phyloP scores from a whole-genome alignment of 2,888 invertebrate species.

The Chrysodeixis includens region DNA sequence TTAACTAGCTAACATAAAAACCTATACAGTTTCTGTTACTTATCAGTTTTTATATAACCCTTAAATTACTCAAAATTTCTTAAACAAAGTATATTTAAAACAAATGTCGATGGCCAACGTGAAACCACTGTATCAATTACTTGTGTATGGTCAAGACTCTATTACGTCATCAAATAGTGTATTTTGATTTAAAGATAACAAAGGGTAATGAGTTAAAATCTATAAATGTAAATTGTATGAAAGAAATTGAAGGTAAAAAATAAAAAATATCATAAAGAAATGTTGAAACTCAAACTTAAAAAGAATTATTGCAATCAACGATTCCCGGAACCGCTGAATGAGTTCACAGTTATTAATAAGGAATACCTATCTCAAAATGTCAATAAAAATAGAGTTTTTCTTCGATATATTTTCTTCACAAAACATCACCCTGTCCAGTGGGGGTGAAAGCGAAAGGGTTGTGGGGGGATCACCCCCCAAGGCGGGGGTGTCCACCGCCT shows the following conservation, averaged over 20 bases:
- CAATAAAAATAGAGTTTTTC: slow-evolving; percentile 8
- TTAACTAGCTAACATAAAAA: too few relatives aligned
- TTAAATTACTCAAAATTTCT: too few relatives aligned
- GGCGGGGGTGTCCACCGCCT: slow-evolving; percentile 85
- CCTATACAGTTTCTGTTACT: too few relatives aligned
- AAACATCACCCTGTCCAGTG: slow-evolving; percentile 81
- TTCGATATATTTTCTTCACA: slow-evolving; percentile 56
- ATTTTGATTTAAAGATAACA: too few relatives aligned
- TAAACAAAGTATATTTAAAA: too few relatives aligned
- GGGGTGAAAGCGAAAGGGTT: slow-evolving; percentile 89
- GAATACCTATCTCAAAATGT: slow-evolving; percentile 5
- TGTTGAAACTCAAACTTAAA: neutral
- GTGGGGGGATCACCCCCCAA: slow-evolving; percentile 82
- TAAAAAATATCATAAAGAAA: neutral
- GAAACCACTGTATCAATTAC: too few relatives aligned
- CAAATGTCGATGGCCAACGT: too few relatives aligned
- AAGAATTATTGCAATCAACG: neutral
- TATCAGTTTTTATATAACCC: too few relatives aligned
- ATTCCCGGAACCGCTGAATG: neutral
- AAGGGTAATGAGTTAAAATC: too few relatives aligned
- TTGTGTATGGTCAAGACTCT: too few relatives aligned
- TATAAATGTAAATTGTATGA: too few relatives aligned
- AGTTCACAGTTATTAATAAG: neutral
- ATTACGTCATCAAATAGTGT: too few relatives aligned
- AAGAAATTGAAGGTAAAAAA: neutral